Percentiles rank a stretch among this genome's conserved stretches.
These are phyloP conservation scores for Psephotus haematonotus DNA, from an alignment of 2,113 vertebrate genomes.

Conservation along the genomic window DNA sequence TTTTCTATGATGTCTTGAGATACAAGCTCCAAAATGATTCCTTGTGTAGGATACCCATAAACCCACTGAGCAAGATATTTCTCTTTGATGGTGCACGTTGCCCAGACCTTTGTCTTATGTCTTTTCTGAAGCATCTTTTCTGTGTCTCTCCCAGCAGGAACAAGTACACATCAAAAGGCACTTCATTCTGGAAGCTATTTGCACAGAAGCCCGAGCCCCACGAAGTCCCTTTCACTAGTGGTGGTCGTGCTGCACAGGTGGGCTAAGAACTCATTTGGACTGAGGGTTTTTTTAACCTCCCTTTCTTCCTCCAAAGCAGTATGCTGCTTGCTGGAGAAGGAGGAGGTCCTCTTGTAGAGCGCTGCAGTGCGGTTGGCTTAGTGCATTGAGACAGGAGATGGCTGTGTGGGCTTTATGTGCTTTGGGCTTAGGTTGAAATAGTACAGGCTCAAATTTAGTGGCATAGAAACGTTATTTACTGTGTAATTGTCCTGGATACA, in stretches of 20 bases:
- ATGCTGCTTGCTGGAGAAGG: neutral
- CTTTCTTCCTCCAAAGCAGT: neutral
- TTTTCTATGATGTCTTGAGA: neutral
- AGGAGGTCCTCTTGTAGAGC: neutral
- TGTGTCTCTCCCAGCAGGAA: constrained; percentile 23
- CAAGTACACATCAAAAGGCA: neutral
- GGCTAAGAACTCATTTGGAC: neutral
- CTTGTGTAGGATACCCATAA: neutral
- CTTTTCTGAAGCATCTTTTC: neutral
- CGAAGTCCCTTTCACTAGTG: neutral
- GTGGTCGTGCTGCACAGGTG: neutral
- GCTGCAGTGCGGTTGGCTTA: neutral
- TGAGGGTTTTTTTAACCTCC: neutral
- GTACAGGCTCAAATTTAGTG: neutral
- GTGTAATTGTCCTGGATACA: neutral
- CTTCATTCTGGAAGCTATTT: neutral
- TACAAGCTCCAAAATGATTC: neutral
- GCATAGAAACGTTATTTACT: neutral
- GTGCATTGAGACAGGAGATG: neutral
- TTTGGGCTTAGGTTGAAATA: neutral
- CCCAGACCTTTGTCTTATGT: neutral
- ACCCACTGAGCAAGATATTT: neutral
- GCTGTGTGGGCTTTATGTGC: neutral
- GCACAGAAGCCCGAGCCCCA: neutral
- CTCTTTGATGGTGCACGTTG: neutral